A percentile compares a stretch with the other conserved stretches of the same genome.
phyloP scores from a whole-genome alignment of 2,888 invertebrate species.

The Drosophila barbarae region DNA sequence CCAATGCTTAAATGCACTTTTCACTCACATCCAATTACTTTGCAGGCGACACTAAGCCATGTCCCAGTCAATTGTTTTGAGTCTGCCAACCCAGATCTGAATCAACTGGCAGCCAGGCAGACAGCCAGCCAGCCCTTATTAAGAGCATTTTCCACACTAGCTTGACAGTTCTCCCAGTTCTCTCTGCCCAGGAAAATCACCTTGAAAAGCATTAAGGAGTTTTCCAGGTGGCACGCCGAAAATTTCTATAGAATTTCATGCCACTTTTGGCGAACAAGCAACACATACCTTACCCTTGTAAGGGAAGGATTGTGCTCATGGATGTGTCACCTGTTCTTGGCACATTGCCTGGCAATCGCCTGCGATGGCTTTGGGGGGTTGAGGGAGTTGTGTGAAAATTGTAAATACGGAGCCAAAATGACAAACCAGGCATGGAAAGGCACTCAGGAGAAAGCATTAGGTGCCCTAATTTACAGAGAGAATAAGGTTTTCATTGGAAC shows the following conservation, averaged over 20 bases:
- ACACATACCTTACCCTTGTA: constrained; percentile 14
- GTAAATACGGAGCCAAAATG: constrained; percentile 51
- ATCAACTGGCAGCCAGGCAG: constrained; percentile 3
- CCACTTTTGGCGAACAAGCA: constrained; percentile 29
- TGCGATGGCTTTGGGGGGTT: constrained; percentile 9
- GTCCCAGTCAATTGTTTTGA: constrained; percentile 37
- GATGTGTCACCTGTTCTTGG: constrained; percentile 43
- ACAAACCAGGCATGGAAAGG: constrained; percentile 25
- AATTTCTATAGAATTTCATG: constrained; percentile 49
- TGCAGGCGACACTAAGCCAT: constrained; percentile 29
- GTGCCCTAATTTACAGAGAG: constrained; percentile 3
- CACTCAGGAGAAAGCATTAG: constrained; percentile 21
- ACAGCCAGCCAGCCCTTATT: constrained; percentile 19
- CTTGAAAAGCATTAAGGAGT: constrained; percentile 39
- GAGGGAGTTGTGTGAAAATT: constrained; percentile 43
- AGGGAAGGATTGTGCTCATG: constrained; percentile 16
- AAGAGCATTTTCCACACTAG: constrained; percentile 49
- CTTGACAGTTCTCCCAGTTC: constrained; percentile 43
- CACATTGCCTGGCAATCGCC: constrained; percentile 50
- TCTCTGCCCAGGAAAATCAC: constrained; percentile 2
- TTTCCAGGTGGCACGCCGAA: neutral
- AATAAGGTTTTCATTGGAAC: neutral
- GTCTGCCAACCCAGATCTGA: constrained; percentile 37
- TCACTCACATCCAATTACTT: constrained; percentile 35
- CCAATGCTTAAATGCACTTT: constrained; percentile 29